Conservation (phyloP, 1,140 invertebrate genomes). For the Drosophila saltans region DNA sequence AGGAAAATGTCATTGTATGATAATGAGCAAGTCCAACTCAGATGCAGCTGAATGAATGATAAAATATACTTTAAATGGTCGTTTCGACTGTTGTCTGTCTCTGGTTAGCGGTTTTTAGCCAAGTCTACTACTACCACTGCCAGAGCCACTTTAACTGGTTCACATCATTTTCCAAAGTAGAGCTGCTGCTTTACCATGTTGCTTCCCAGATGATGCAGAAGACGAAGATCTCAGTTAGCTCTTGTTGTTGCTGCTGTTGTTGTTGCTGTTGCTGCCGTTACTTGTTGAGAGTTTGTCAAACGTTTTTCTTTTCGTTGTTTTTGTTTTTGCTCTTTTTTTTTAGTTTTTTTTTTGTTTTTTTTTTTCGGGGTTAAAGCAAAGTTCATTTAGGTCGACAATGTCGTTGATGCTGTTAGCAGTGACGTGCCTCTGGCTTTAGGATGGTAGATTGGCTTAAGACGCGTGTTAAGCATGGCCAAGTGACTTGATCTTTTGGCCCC, state of each 20-base stretch:
- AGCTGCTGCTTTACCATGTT: slow-evolving; percentile 11
- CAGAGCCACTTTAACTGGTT: slow-evolving; percentile 69
- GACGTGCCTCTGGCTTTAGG: slow-evolving; percentile 45
- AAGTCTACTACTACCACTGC: neutral
- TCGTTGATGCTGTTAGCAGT: slow-evolving; percentile 23
- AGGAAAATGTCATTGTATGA: slow-evolving; percentile 80
- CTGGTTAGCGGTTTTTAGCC: slow-evolving; percentile 63
- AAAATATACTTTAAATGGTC: slow-evolving; percentile 81
- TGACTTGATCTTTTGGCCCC: slow-evolving; percentile 55
- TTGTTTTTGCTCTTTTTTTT: slow-evolving; percentile 18
- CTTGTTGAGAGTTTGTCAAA: slow-evolving; percentile 63
- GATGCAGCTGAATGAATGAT: slow-evolving; percentile 79
- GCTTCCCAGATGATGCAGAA: slow-evolving; percentile 57
- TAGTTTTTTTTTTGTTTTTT: slow-evolving; percentile 7
- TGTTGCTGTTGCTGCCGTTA: slow-evolving; percentile 11
- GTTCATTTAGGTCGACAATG: slow-evolving; percentile 66
- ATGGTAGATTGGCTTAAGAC: slow-evolving; percentile 30
- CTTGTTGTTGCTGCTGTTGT: neutral
- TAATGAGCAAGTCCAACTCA: slow-evolving; percentile 77
- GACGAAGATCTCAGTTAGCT: slow-evolving; percentile 53
- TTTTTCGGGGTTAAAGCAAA: slow-evolving; percentile 59
- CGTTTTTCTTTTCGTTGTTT: slow-evolving; percentile 37
- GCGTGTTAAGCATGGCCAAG: slow-evolving; percentile 70
- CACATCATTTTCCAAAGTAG: slow-evolving; percentile 78
- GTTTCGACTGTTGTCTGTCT: slow-evolving; percentile 77